Evolutionary conservation across 2,113 vertebrate genomes (phyloP), one percentile per base, ranked within the genome.

Genomic region (Bufo bufo): DNA sequence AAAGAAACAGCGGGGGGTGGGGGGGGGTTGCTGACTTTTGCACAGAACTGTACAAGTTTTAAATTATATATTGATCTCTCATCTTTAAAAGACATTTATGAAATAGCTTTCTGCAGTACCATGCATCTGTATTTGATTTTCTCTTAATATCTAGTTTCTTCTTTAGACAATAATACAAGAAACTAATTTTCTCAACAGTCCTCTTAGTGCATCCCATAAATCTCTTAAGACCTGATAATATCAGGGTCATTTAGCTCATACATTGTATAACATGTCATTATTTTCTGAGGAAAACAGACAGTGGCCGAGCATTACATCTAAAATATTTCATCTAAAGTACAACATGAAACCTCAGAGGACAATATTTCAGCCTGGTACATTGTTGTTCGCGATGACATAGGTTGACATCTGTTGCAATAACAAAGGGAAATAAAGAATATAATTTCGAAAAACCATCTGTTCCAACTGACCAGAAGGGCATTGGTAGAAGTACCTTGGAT

Each of bases 241-340:
- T 82, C 79, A 63, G 23, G 79, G 58, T 65, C 54, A 82, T 65
- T 65, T 47, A 63, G 45, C 23, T 82, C 58, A 82, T 82, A 82
- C n/a, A 59, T 49, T 82, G 23, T 63, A 82, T 65, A 65, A 65
- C 80, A 65, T 65, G 13, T 49, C 45, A 82, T 82, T 82, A 82
- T 49, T 80, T 56, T 80, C 56, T 54, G 43, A 14, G 17, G 77
- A 54, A 5, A 23, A 52, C 19, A 78, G 75, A 78, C 43, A 58
- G 54, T 13, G 56, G 77, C 20, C 5, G 77, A 58, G 52, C 4
- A 13, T 80, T 80, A 33, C 52, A 80, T 80, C 52, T 80, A 58
- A 12, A 80, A 80, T 80, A 80, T 58, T 80, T 33, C 52, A 80
- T 80, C 77, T 43, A 58, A 23, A 58, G 20, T 58, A 58, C 52